Evolutionary conservation across 2,797 vertebrate species (phyloP), one percentile per base, ranked within the genome.

Genomic region (Gastrophryne carolinensis): DNA sequence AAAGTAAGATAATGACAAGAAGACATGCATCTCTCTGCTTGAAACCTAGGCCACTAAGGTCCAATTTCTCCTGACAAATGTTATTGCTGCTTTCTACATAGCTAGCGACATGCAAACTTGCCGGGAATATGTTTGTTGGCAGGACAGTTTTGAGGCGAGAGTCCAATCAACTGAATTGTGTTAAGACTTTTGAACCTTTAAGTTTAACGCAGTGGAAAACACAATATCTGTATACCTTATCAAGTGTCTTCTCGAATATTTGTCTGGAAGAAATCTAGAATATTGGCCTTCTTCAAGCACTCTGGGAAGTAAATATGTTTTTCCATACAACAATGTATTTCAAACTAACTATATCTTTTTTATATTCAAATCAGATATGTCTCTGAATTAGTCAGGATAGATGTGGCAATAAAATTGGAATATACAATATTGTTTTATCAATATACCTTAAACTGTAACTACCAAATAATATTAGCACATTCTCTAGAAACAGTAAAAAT

Each of bases 121-220:
- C 83, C 84, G 85, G 83, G 82, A 75, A 72, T 71, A 82, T 89
- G 85, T 86, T 76, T 71, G 37, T 64, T n/a, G 71, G 81, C 81
- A 86, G 81, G 61, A 58, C 86, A 89, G 87, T 86, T 90, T 89
- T 82, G 87, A 81, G 87, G 87, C 88, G 86, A 88, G 83, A 89
- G 84, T 88, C 84, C 82, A 87, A 89, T 90, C 86, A 88, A 87
- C 89, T 84, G 86, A 86, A 90, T 90, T 86, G 81, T 82, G 87
- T 89, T 85, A 88, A 87, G 80, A 84, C 82, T 79, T 84, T 83
- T 84, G 86, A 89, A 86, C 80, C 84, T 84, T 78, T 77, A 82
- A 87, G 84, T 81, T 86, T 85, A 87, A 81, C 77, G 75, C 74
- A 84, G 82, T 88, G 82, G 88, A 89, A 90, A 90, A 90, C 82